phyloP scores from a whole-genome alignment of 2,888 invertebrate species.

The Metalampra italica region DNA sequence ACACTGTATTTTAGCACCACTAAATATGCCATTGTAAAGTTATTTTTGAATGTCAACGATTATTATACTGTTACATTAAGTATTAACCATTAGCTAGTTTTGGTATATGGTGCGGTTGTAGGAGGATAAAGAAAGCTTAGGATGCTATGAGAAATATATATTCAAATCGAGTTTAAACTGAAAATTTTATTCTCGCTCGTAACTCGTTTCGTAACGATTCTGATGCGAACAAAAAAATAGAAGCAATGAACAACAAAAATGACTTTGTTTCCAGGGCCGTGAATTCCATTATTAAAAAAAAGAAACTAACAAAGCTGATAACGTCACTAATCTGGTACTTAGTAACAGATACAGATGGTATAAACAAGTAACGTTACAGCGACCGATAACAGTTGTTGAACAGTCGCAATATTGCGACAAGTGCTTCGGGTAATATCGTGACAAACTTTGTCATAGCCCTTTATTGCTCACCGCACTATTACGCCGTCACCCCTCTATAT shows the following conservation, averaged over 20 bases:
- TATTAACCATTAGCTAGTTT: neutral
- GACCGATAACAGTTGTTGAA: slow-evolving; percentile 29
- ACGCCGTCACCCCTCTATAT: slow-evolving; percentile 12
- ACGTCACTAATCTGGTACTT: neutral
- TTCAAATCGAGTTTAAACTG: too few relatives aligned
- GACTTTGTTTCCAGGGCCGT: too few relatives aligned
- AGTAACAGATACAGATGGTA: slow-evolving; percentile 1
- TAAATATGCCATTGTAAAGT: too few relatives aligned
- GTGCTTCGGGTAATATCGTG: slow-evolving; percentile 24
- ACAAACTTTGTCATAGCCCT: slow-evolving; percentile 29
- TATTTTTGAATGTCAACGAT: too few relatives aligned
- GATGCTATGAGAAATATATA: too few relatives aligned
- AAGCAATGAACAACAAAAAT: too few relatives aligned
- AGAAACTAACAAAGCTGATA: neutral
- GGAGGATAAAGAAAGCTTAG: too few relatives aligned
- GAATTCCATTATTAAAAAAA: too few relatives aligned
- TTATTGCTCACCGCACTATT: slow-evolving; percentile 24
- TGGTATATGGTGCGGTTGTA: neutral
- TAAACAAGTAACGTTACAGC: slow-evolving; percentile 6
- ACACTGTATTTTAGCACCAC: neutral
- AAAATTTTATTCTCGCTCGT: too few relatives aligned
- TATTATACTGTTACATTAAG: too few relatives aligned
- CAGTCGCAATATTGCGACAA: slow-evolving; percentile 26
- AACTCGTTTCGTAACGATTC: too few relatives aligned
- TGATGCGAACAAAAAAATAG: too few relatives aligned